These are phyloP conservation scores for Orthonevra nobilis DNA, from an alignment of 2,888 invertebrate genomes.

Conservation along the genomic window DNA sequence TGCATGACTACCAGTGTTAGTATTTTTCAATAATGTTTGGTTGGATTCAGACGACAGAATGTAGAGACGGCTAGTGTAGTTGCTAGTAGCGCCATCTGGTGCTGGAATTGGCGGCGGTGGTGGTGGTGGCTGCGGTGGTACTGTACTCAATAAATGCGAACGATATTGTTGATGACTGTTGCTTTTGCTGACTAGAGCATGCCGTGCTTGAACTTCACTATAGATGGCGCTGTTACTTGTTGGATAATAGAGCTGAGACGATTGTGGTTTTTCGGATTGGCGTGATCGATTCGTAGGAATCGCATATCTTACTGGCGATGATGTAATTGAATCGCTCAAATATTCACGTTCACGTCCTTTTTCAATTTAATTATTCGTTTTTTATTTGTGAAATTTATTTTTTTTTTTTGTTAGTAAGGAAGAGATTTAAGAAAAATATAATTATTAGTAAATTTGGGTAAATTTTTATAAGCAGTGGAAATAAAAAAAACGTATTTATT, in stretches of 20 bases:
- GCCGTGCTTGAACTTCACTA: slow-evolving; percentile 19
- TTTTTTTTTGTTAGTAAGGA: slow-evolving; percentile 25
- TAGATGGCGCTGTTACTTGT: not conserved
- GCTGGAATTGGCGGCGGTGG: slow-evolving; percentile 46
- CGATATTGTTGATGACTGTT: slow-evolving; percentile 17
- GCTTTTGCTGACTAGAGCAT: not conserved
- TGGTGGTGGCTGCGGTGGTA: slow-evolving; percentile 48
- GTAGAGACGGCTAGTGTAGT: not conserved
- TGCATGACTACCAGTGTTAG: slow-evolving; percentile 59
- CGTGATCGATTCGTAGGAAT: slow-evolving; percentile 34
- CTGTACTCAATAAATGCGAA: slow-evolving; percentile 5
- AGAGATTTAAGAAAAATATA: slow-evolving; percentile 12
- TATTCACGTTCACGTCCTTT: slow-evolving; percentile 25
- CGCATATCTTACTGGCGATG: slow-evolving; percentile 50
- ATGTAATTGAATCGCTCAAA: slow-evolving; percentile 14
- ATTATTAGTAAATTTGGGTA: too few relatives aligned
- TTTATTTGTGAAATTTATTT: not conserved
- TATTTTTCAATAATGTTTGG: slow-evolving; percentile 36
- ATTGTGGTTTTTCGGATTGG: not conserved
- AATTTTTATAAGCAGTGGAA: too few relatives aligned
- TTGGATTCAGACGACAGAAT: slow-evolving; percentile 15
- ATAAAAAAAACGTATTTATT: too few relatives aligned
- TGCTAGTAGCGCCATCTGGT: not conserved
- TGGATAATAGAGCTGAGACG: slow-evolving; percentile 10
- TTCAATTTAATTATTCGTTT: too few relatives aligned